Conservation (phyloP, 2,113 vertebrate genomes). For the Calonectris borealis region DNA sequence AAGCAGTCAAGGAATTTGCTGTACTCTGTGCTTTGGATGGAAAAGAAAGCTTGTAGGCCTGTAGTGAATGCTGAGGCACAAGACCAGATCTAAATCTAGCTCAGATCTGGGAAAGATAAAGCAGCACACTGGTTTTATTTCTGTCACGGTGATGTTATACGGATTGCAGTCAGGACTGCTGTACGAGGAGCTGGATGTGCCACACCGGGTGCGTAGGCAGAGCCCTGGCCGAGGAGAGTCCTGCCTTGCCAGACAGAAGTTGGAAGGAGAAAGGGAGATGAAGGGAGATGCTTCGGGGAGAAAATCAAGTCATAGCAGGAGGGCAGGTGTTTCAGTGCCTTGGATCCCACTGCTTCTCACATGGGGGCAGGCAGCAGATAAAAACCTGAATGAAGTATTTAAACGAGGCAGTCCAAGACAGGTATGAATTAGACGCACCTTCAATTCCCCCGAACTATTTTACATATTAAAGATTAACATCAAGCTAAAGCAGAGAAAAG, state of each 20-base stretch:
- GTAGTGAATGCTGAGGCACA: background rate
- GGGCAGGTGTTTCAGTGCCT: background rate
- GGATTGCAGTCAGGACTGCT: background rate
- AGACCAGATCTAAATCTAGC: background rate
- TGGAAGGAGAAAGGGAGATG: background rate
- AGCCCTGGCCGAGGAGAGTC: background rate
- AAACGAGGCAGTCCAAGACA: background rate
- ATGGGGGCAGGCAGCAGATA: background rate
- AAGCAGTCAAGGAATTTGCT: background rate
- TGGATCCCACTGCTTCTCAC: background rate
- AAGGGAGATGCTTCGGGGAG: background rate
- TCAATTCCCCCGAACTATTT: background rate
- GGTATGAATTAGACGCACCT: background rate
- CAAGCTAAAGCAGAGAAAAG: background rate
- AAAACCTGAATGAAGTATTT: background rate
- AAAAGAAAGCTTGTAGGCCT: background rate
- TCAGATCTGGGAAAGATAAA: background rate
- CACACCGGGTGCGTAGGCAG: background rate
- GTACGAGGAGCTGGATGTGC: background rate
- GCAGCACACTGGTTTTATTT: background rate
- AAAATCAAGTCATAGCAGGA: background rate
- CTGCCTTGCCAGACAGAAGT: background rate
- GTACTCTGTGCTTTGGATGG: background rate
- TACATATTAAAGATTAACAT: background rate
- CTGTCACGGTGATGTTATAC: accelerated